Conservation (phyloP, 2,113 vertebrate species). For the Anguilla rostrata region DNA sequence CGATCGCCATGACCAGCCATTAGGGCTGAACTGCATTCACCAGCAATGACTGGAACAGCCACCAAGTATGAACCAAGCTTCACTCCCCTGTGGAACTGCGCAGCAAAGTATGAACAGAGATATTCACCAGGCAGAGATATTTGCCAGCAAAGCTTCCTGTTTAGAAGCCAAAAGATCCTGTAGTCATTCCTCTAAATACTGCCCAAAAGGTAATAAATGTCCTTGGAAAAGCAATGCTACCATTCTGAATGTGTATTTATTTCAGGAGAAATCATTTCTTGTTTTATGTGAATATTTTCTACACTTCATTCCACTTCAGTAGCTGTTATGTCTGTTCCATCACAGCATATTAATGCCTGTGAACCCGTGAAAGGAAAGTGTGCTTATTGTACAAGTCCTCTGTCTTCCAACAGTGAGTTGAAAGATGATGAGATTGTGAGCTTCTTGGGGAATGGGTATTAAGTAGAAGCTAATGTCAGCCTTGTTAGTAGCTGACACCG, state of each 20-base stretch:
- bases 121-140: background rate
- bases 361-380: background rate
- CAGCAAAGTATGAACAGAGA: background rate
- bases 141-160: background rate
- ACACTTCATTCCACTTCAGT: background rate
- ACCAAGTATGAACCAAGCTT: no score
- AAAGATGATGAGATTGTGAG: slow-evolving; percentile 12
- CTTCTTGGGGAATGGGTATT: background rate
- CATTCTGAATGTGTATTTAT: background rate
- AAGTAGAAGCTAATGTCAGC: background rate
- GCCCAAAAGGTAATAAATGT: background rate
- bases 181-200: background rate
- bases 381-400: background rate
- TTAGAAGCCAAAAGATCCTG: background rate
- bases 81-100: background rate
- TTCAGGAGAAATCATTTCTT: background rate
- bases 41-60: no score
- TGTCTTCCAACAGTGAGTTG: background rate
- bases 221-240: background rate
- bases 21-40: no score
- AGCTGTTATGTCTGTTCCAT: background rate
- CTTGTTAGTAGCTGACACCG: background rate
- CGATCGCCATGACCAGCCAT: no score
- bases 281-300: background rate
- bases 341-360: background rate